Conservation (phyloP, 1,140 invertebrate genomes). For the Drosophila parabipectinata region DNA sequence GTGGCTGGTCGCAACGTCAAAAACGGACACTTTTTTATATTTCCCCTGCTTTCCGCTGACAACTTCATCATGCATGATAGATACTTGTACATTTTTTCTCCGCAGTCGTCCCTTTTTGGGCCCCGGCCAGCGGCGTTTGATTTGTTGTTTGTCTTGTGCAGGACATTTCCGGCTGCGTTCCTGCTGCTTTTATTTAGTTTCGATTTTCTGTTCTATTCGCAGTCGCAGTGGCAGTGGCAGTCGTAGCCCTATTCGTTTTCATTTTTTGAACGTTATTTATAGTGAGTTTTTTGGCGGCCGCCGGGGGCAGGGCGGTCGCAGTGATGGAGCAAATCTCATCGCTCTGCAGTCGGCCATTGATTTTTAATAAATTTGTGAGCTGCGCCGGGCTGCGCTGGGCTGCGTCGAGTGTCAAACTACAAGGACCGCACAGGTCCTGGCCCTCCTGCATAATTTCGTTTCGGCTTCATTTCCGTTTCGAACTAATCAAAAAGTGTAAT, state of each 20-base stretch:
- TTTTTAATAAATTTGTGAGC: conserved; percentile 79
- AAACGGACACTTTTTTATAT: conserved; percentile 57
- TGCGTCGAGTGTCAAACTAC: conserved; percentile 42
- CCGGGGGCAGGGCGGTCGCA: background rate
- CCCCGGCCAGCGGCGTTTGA: conserved; percentile 72
- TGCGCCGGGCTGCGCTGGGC: conserved; percentile 36
- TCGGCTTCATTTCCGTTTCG: conserved; percentile 81
- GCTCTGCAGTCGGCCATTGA: conserved; percentile 58
- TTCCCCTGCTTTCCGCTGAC: conserved; percentile 33
- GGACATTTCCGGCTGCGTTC: conserved; percentile 59
- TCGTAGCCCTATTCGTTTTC: conserved; percentile 4
- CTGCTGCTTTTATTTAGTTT: conserved; percentile 69
- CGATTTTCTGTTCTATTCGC: conserved; percentile 11
- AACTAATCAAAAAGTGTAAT: conserved; percentile 83
- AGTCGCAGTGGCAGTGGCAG: background rate
- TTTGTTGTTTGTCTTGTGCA: conserved; percentile 81
- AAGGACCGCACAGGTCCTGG: conserved; percentile 31
- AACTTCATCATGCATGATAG: conserved; percentile 71
- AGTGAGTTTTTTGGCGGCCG: conserved; percentile 13
- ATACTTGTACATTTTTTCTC: conserved; percentile 77
- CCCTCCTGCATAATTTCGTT: conserved; percentile 75
- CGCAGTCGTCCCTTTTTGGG: conserved; percentile 50
- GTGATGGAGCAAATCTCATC: conserved; percentile 40
- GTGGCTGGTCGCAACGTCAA: conserved; percentile 66
- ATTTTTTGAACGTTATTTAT: conserved; percentile 66